Conservation (phyloP, 53 echinoderm and acorn worm species). For the Luidia sarsii region DNA sequence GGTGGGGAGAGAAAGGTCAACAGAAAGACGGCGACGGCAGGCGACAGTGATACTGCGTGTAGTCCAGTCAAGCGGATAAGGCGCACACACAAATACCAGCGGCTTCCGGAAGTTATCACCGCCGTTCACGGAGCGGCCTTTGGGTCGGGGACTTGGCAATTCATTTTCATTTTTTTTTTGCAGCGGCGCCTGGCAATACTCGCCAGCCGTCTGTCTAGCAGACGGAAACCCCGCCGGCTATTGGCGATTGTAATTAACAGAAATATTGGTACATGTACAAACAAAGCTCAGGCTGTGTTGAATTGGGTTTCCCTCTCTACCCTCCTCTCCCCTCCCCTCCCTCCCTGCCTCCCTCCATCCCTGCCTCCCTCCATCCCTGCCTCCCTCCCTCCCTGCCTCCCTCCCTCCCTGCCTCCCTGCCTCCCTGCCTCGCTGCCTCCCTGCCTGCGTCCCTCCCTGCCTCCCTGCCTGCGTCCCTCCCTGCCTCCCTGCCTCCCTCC, state of each 20-base stretch:
- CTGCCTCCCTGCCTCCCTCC: no score
- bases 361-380: no score
- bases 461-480: no score
- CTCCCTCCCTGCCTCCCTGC: no score
- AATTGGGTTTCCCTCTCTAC: no score
- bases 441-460: no score
- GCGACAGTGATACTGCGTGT: background rate
- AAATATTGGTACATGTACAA: conserved; percentile 19
- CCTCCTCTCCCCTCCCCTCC: no score
- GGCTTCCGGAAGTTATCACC: background rate
- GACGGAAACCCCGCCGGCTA: conserved; percentile 18
- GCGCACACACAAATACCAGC: background rate
- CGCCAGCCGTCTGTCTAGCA: background rate
- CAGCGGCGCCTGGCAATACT: background rate
- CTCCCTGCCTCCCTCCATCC: no score
- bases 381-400: no score
- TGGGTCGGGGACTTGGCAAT: background rate
- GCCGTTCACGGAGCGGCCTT: background rate
- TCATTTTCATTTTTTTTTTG: no score
- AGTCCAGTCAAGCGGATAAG: conserved; percentile 34
- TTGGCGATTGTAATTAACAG: background rate
- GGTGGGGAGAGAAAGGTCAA: background rate
- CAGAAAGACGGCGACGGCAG: conserved; percentile 14
- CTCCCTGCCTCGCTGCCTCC: no score
- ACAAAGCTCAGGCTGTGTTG: background rate